Evolutionary conservation across 1,140 invertebrate genomes (phyloP).

Genomic region (Ceratosolen solmsi): DNA sequence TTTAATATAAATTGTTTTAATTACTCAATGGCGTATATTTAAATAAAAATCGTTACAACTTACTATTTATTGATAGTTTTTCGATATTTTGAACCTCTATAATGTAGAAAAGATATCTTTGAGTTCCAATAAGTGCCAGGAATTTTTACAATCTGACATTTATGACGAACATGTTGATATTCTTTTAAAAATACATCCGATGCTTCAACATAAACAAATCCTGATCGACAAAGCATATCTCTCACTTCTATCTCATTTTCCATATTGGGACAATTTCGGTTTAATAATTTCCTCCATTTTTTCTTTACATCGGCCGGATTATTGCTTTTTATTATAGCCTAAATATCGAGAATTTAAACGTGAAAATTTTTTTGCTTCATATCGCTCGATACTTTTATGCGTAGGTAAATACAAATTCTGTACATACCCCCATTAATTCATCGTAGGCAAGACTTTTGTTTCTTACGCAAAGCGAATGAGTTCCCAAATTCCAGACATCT

Average conservation of each 20-base stretch:
- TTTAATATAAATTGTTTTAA: too few relatives aligned
- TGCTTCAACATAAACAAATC: constrained; percentile 57
- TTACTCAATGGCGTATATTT: neutral
- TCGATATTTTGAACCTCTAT: constrained; percentile 52
- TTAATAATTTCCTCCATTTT: constrained; percentile 54
- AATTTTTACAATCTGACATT: constrained; percentile 56
- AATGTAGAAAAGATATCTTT: constrained; percentile 55
- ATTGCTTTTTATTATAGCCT: neutral
- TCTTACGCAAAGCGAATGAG: constrained; percentile 59
- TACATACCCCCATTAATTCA: constrained; percentile 19
- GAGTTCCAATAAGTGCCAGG: constrained; percentile 50
- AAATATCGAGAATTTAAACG: neutral
- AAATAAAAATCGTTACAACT: constrained; percentile 21
- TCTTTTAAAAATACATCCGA: constrained; percentile 56
- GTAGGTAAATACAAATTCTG: neutral
- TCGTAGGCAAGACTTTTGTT: constrained; percentile 55
- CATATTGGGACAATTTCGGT: constrained; percentile 59
- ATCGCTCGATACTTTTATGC: neutral
- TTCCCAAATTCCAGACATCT: constrained; percentile 53
- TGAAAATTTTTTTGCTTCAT: neutral
- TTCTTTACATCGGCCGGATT: neutral
- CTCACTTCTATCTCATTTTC: constrained; percentile 26
- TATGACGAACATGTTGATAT: constrained; percentile 53
- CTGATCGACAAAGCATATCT: constrained; percentile 53
- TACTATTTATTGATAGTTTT: constrained; percentile 56